Base-by-base conservation (phyloP, 1,140 invertebrate species). In the Battus philenor region DNA sequence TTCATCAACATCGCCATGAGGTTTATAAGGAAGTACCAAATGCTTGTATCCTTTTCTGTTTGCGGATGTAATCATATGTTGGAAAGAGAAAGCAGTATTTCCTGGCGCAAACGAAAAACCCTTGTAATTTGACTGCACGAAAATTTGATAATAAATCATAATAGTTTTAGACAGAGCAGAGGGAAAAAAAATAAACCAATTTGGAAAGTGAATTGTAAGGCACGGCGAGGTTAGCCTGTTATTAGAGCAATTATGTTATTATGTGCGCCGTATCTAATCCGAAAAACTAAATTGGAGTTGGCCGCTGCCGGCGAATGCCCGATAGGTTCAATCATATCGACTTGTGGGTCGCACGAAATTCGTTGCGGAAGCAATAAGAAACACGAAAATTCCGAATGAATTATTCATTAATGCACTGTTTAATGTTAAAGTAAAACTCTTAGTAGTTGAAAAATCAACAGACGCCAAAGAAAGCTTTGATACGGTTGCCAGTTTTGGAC, bases 201-300 rank as follows among this genome's bases (percentile, higher is more conserved):
- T 85, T 85, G 78, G 78, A 85, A 85, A 85, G 81, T 85, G 78
- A 82, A 82, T 85, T 85, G 76, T 85, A 81, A 80, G 81, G 81
- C 69, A 80, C 77, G 71, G 70, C 71, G 66, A 63, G 75, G 63
- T 64, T 68, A 61, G 70, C 58, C 73, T 85, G 77, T 81, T 85
- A 85, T 85, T 85, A 85, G 69, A 83, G 56, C 81, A 85, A 85
- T 85, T 85, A 82, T 85, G 81, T 85, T 83, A 82, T 85, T 85
- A 85, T 85, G 75, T 83, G 74, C 68, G 77, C 73, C 77, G 79
- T 85, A 77, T 85, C 81, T 85, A 85, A 85, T 85, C 74, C 75
- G 68, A 82, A 85, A 83, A 83, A 83, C 68, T 73, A 85, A 84
- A 83, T 85, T 85, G 81, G 79, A 83, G 74, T 75, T 54, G 67